Base-by-base conservation (phyloP, 2,113 vertebrate genomes). In the Serilophus lunatus region DNA sequence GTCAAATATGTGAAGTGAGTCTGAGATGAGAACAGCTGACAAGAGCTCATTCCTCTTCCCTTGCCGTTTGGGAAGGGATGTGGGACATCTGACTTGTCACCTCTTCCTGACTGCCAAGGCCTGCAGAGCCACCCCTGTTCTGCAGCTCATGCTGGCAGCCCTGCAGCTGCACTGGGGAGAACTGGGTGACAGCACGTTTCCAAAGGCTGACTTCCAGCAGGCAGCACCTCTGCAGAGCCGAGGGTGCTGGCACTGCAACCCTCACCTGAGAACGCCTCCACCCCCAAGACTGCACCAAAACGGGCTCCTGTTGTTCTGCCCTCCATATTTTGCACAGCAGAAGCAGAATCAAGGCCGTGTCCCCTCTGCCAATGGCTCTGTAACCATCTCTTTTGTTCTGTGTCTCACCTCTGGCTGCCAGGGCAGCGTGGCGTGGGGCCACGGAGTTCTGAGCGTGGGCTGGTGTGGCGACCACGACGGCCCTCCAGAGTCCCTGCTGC, bases 321-420 rank as follows among this genome's bases (percentile, higher is more conserved):
- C 59, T 69, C 20, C 2, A 0, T 26, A 3, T 66, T 80, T 68
- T 33, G 31, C 42, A 8, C 51, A 49, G 87, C 44, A 59, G 51
- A 35, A 78, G 76, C 76, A 83, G 83, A 68, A 59, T 60, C 1
- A n/a, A 82, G 56, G 23, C 50, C 0, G 26, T 3, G 2, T 72
- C 84, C 75, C 53, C 60, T 56, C 6, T 80, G 83, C 86, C 59
- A 2, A 2, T 12, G 70, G 64, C 84, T 91, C 61, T 45, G 71
- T 74, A 23, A 75, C 95, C 54, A 9, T 25, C 36, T 76, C 63
- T 71, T 76, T 53, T 81, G 81, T 96, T 91, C 38, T 70, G 66
- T 71, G 76, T 54, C 53, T 54, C 64, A 12, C 8, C 82, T 20
- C 49, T 89, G 96, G 57, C 90, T 92, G 66, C 77, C 0, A 1